Evolutionary conservation across 2,888 invertebrate species (phyloP), one percentile per base, ranked within the genome.

Genomic region (Hemistola chrysoprasaria): DNA sequence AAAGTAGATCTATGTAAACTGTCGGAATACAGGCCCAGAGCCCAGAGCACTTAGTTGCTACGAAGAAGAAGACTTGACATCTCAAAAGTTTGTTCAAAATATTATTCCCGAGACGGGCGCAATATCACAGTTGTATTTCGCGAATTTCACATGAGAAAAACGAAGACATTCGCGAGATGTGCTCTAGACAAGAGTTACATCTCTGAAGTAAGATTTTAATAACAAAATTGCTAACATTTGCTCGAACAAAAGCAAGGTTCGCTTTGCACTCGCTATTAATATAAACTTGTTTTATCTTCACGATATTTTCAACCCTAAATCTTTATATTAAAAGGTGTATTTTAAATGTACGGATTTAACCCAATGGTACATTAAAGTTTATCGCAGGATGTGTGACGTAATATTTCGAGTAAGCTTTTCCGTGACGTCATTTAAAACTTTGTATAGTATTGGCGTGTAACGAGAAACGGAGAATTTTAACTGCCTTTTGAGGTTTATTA

Each of bases 331-430:
- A 34, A 29, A 24, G 34, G 9, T 21, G 24, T 9, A 37, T 44
- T 37, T 28, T 22, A 26, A 27, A 11, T 20, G 28, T 16, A 0
- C 1, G 10, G 8, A 32, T 36, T 40, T 35, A 37, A 41, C 30
- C 35, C 40, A 9, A 22, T 25, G 48, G 23, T 34, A 47, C 44
- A 42, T 47, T 40, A 47, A 42, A 30, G 42, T 38, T 39, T 27
- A 25, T 50, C 47, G 29, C 49, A 37, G 43, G 46, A 53, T 54
- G 43, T 58, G 51, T 56, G 51, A 56, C 53, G 50, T 44, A 32
- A 53, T 52, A 53, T 56, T 54, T 44, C 41, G 50, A 40, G 11
- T 47, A 51, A 51, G 56, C 47, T 46, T 57, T 51, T 57, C 45
- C 53, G 53, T 53, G 45, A 40, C 33, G 49, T 22, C 46, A 53